Percentiles rank a stretch among this genome's conserved stretches.
phyloP scores from a whole-genome alignment of 2,888 invertebrate species.

The Lingula anatina region DNA sequence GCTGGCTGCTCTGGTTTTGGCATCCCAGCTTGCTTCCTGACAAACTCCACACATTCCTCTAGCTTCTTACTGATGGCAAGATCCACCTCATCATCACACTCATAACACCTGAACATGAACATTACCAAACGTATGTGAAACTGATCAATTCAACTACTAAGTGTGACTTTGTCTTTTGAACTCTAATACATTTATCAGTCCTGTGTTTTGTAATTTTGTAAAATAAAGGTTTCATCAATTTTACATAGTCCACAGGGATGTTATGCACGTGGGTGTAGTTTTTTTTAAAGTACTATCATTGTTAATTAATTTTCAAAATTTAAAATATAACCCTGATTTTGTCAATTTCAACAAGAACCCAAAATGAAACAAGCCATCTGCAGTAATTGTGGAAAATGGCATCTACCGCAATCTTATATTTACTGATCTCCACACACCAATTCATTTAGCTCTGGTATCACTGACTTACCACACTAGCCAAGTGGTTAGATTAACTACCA shows the following conservation, averaged over 20 bases:
- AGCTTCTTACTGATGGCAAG: constrained; percentile 55
- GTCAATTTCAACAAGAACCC: too few relatives aligned
- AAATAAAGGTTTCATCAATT: too few relatives aligned
- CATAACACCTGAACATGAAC: constrained; percentile 40
- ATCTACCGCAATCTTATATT: too few relatives aligned
- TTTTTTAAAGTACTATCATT: too few relatives aligned
- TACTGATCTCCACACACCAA: too few relatives aligned
- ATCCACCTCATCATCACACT: constrained; percentile 45
- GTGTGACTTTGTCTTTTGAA: background rate
- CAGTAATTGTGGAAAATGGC: too few relatives aligned
- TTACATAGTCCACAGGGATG: too few relatives aligned
- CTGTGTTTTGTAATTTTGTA: background rate
- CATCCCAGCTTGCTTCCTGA: constrained; percentile 46
- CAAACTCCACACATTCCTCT: constrained; percentile 68
- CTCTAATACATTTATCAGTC: background rate
- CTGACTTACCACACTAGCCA: constrained; percentile 43
- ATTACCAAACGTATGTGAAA: background rate
- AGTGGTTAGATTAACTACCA: constrained; percentile 38
- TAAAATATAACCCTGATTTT: too few relatives aligned
- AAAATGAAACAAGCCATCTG: too few relatives aligned
- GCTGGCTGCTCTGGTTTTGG: constrained; percentile 15
- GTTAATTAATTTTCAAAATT: too few relatives aligned
- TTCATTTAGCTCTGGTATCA: too few relatives aligned
- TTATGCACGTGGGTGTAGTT: too few relatives aligned
- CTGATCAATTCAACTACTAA: background rate